These are phyloP conservation scores for Lasioglossum albipes DNA, from an alignment of 1,140 invertebrate species.

Conservation along the genomic window DNA sequence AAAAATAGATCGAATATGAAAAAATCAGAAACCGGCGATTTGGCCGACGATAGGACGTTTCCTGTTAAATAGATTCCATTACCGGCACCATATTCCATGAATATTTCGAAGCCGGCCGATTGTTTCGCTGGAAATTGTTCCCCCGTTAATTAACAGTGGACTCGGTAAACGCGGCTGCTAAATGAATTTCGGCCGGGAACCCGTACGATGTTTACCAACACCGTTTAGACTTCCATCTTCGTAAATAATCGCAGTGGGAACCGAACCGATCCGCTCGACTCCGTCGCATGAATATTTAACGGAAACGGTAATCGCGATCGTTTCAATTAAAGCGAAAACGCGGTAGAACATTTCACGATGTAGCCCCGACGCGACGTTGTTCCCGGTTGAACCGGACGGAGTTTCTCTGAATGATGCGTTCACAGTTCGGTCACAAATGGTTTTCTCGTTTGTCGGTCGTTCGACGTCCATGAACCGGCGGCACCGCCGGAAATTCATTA, in stretches of 20 bases:
- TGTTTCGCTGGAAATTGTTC: no score
- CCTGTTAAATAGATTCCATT: no score
- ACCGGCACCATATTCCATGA: no score
- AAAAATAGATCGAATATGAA: no score
- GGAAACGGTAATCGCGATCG: background rate
- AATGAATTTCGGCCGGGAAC: background rate
- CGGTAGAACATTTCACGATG: background rate
- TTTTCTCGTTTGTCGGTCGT: background rate
- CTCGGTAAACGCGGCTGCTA: no score
- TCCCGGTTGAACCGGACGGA: background rate
- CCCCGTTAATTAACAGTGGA: no score
- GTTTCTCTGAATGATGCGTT: background rate
- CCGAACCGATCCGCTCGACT: background rate
- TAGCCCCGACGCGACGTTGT: no score
- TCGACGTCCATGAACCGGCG: background rate
- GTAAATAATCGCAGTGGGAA: background rate
- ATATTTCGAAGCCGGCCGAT: no score
- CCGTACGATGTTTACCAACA: background rate
- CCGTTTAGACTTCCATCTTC: background rate
- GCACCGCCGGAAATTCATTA: constrained; percentile 29
- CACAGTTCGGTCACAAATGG: background rate
- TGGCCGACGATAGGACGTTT: no score
- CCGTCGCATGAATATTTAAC: constrained; percentile 14
- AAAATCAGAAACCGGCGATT: no score
- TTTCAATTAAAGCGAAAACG: constrained; percentile 2